These are phyloP conservation scores for Casuarius casuarius DNA, from an alignment of 2,113 vertebrate species.

Conservation along the genomic window DNA sequence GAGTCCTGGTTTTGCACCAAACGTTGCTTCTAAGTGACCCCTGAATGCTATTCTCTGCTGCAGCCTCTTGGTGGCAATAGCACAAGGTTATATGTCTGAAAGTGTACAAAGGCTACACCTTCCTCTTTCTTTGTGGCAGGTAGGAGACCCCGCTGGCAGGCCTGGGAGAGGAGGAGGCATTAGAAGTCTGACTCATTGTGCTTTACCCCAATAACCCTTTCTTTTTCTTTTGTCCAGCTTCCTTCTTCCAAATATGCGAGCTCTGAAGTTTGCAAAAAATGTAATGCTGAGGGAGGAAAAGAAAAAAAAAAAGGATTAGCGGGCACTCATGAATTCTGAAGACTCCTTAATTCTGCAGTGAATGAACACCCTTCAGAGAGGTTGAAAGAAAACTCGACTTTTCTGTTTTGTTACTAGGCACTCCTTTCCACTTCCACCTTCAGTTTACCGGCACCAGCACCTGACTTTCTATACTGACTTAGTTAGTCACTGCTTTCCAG, in stretches of 20 bases:
- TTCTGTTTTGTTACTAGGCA: neutral
- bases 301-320: neutral
- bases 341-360: neutral
- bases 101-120: neutral
- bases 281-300: neutral
- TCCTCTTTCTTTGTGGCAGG: neutral
- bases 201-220: neutral
- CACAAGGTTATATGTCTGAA: neutral
- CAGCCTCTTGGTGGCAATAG: conserved; percentile 30
- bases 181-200: neutral
- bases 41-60: neutral
- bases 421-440: neutral
- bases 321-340: neutral
- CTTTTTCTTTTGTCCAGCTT: neutral
- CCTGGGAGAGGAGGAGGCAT: neutral
- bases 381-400: neutral
- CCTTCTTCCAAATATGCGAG: neutral
- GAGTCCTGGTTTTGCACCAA: neutral
- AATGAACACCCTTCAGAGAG: neutral
- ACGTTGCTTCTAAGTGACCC: neutral
- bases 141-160: neutral
- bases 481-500: neutral
- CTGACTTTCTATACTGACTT: neutral
- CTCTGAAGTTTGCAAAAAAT: neutral
- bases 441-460: neutral